Base-by-base conservation (phyloP, 2,888 invertebrate species). In the Eristalis arbustorum region DNA sequence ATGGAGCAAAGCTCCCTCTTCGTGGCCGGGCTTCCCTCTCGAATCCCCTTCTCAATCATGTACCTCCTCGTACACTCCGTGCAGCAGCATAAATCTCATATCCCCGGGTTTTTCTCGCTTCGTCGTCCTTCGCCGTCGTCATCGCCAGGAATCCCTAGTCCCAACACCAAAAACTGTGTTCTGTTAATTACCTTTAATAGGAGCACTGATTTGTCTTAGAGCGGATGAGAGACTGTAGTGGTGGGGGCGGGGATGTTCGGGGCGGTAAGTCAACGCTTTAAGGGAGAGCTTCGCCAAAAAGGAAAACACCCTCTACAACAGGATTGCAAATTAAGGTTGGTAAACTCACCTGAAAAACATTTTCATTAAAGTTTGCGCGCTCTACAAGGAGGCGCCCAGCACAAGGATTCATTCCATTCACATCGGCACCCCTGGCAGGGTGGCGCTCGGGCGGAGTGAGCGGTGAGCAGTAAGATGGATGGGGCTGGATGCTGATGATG, bases 151-250 rank as follows among this genome's bases (percentile, higher is more conserved):
- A 34, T 66, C 61, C 68, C 22, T 14, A 59, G 25, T 31, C 49
- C 69, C 23, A 63, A 77, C 77, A 81, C 74, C 57, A 73, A 69
- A 78, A 85, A 77, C 73, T 85, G 81, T 74, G 81, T 85, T 83
- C 68, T 63, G 87, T 87, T 87, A 87, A 87, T 87, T 87, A 87
- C 87, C 87, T 87, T 79, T 87, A 87, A 87, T 87, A 87, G 87
- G 42, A 83, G 83, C 87, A 75, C 87, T 87, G 87, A 87, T 87
- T 87, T 87, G 87, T 87, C 82, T 87, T 82, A 18, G 66, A 78
- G 74, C 62, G 69, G 71, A 72, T 74, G 62, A 61, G 62, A 23
- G 68, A 49, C 18, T 18, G 8, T 37, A 11, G 31, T 31, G 31
- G 8, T 31, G 25, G 8, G 31, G 8, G 31, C 10, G 8, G 10